Evolutionary conservation across 1,140 invertebrate species (phyloP).

Genomic region (Diabrotica virgifera): DNA sequence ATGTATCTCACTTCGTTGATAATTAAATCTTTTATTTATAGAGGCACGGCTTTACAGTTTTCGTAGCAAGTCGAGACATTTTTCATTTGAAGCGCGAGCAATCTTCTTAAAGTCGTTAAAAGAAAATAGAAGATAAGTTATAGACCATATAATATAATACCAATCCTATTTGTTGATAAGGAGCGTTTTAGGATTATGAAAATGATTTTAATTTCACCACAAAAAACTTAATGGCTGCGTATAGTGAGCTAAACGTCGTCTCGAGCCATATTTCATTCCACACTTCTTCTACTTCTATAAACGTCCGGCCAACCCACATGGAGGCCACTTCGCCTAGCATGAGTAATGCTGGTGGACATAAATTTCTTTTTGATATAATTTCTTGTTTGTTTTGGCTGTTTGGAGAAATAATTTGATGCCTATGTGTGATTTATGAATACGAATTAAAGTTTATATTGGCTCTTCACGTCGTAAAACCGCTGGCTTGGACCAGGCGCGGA

Average conservation of each 20-base stretch:
- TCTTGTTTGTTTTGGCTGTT: neutral
- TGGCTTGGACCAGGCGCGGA: too few species aligned
- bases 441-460: too few species aligned
- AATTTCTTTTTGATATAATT: neutral
- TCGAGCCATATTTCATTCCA: conserved; percentile 1
- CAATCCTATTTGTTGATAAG: conserved; percentile 11
- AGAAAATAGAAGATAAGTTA: conserved; percentile 1
- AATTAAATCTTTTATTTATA: too few species aligned
- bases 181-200: conserved; percentile 6
- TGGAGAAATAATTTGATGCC: too few species aligned
- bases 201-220: conserved; percentile 10
- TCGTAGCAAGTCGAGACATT: neutral
- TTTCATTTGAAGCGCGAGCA: neutral
- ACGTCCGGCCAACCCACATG: neutral
- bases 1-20: too few species aligned
- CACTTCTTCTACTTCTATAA: conserved; percentile 5
- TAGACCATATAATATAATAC: conserved; percentile 9
- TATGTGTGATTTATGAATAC: too few species aligned
- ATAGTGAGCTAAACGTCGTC: conserved; percentile 5
- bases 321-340: neutral
- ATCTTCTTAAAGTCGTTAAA: neutral
- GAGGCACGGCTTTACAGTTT: neutral
- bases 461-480: too few species aligned
- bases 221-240: conserved; percentile 5
- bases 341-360: neutral